A percentile compares a stretch with the other conserved stretches of the same genome.
These are phyloP conservation scores for Augiades crinisus DNA, from an alignment of 2,888 invertebrate genomes.

Conservation along the genomic window DNA sequence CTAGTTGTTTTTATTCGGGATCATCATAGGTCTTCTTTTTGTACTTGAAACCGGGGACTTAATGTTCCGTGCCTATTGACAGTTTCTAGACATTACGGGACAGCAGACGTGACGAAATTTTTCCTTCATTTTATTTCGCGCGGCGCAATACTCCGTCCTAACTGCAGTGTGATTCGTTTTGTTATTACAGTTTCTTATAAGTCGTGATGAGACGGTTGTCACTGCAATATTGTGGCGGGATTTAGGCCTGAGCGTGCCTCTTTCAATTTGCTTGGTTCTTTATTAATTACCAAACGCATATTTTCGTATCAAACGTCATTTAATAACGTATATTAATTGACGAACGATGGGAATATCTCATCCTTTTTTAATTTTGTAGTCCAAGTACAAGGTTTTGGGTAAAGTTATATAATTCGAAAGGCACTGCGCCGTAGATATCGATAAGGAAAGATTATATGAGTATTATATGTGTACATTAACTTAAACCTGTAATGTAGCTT, in stretches of 20 bases:
- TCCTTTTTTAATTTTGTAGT: too few relatives aligned
- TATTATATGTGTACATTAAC: too few relatives aligned
- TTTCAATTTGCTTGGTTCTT: constrained; percentile 37
- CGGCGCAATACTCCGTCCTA: constrained; percentile 28
- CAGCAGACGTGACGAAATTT: constrained; percentile 37
- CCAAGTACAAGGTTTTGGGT: too few relatives aligned
- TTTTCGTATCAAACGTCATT: too few relatives aligned
- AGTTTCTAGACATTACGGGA: constrained; percentile 33
- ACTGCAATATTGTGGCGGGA: constrained; percentile 46
- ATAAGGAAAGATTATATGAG: too few relatives aligned
- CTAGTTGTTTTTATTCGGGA: constrained; percentile 26
- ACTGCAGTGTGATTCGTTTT: constrained; percentile 41
- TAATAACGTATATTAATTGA: too few relatives aligned
- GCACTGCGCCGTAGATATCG: too few relatives aligned
- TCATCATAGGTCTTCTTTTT: constrained; percentile 8
- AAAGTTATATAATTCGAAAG: too few relatives aligned
- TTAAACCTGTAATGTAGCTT: too few relatives aligned
- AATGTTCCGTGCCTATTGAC: constrained; percentile 7
- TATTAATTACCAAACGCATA: too few relatives aligned
- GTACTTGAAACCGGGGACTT: background rate
- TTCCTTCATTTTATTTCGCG: constrained; percentile 27
- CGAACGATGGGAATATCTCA: too few relatives aligned
- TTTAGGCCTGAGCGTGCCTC: constrained; percentile 33
- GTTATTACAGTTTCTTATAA: constrained; percentile 40
- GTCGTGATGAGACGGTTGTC: constrained; percentile 48